Percentiles rank a stretch among this genome's conserved stretches.
phyloP scores from a whole-genome alignment of 1,140 invertebrate genomes.

The Rhyzopertha dominica region DNA sequence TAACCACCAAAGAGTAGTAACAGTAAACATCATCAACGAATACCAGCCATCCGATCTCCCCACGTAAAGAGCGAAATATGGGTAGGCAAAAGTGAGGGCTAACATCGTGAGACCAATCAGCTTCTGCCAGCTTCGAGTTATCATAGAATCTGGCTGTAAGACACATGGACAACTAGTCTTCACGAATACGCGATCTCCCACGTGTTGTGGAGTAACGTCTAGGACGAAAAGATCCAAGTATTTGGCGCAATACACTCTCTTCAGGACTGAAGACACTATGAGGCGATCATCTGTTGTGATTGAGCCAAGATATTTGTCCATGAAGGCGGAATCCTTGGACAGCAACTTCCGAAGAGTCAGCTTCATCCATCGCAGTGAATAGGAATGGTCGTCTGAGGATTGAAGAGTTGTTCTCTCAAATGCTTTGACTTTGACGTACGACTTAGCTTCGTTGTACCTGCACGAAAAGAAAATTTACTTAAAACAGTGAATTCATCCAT shows the following conservation, averaged over 20 bases:
- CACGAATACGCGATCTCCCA: constrained; percentile 18
- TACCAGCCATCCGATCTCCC: background rate
- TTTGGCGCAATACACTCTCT: constrained; percentile 14
- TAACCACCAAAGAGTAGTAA: constrained; percentile 8
- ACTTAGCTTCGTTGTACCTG: constrained; percentile 4
- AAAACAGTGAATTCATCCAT: no score
- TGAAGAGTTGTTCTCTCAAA: background rate
- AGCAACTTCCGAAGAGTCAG: constrained; percentile 5
- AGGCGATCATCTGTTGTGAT: background rate
- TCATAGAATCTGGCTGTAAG: constrained; percentile 17
- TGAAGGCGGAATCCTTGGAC: background rate
- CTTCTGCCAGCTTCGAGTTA: constrained; percentile 11
- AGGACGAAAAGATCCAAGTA: constrained; percentile 19
- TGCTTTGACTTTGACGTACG: constrained; percentile 1
- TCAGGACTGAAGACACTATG: background rate
- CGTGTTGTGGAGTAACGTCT: constrained; percentile 13
- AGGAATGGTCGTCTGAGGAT: background rate
- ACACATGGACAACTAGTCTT: constrained; percentile 17
- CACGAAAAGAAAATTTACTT: background rate
- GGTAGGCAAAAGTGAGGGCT: constrained; percentile 4
- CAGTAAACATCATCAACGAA: constrained; percentile 11
- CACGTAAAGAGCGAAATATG: constrained; percentile 2
- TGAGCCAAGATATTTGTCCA: background rate
- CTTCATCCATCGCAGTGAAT: constrained; percentile 15
- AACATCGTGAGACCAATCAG: background rate